Conservation (phyloP, 2,888 invertebrate species). For the Pandemis cinnamomeana region DNA sequence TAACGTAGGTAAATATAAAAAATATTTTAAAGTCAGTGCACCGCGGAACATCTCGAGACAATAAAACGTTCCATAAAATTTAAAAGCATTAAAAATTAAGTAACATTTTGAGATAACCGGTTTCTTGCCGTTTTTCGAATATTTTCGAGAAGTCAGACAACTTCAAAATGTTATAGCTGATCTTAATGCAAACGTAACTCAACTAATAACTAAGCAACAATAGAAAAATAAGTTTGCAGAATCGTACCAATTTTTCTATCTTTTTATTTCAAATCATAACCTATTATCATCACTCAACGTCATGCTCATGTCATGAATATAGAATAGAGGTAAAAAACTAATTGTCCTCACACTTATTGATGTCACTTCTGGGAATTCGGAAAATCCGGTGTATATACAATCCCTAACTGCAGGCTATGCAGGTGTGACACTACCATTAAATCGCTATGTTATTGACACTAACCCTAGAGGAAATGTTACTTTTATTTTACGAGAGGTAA, state of each 20-base stretch:
- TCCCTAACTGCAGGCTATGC: conserved; percentile 38
- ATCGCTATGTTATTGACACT: conserved; percentile 50
- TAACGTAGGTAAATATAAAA: conserved; percentile 5
- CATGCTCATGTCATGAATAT: neutral
- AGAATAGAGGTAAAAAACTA: conserved; percentile 4
- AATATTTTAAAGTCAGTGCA: conserved; percentile 17
- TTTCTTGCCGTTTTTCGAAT: neutral
- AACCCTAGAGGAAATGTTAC: conserved; percentile 50
- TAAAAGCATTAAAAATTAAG: conserved; percentile 10
- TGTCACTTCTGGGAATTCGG: neutral
- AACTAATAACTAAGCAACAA: neutral
- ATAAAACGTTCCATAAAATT: conserved; percentile 23
- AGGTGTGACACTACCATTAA: conserved; percentile 49
- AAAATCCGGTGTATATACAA: neutral
- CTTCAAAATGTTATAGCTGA: neutral
- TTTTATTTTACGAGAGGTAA: conserved; percentile 45
- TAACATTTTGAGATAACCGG: conserved; percentile 22
- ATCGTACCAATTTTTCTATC: neutral
- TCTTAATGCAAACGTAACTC: neutral
- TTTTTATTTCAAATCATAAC: conserved; percentile 1
- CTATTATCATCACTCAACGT: conserved; percentile 10
- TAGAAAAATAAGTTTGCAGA: neutral
- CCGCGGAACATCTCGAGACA: conserved; percentile 9
- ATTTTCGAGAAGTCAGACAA: neutral
- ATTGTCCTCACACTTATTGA: neutral